These are phyloP conservation scores for Palloptera scutellata DNA, from an alignment of 2,888 invertebrate species.

Conservation along the genomic window DNA sequence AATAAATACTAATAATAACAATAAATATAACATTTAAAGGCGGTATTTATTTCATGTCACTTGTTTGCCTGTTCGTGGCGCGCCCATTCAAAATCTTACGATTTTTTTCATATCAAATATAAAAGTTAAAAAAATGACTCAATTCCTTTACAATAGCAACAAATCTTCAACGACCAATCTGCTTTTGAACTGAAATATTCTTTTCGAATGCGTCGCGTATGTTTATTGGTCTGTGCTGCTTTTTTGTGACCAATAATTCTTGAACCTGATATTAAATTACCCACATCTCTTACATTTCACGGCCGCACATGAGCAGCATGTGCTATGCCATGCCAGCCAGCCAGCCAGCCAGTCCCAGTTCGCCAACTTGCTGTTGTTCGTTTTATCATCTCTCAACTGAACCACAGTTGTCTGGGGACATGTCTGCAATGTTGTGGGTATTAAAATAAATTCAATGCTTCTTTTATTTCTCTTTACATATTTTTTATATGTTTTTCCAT, in stretches of 20 bases:
- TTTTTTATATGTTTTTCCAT: conserved; percentile 6
- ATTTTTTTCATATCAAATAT: background rate
- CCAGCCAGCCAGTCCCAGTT: too few species aligned
- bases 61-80: background rate
- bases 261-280: conserved; percentile 19
- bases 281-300: background rate
- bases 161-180: conserved; percentile 12
- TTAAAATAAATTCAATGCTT: conserved; percentile 32
- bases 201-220: background rate
- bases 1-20: conserved; percentile 42
- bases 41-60: conserved; percentile 19
- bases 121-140: conserved; percentile 46
- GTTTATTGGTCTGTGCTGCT: conserved; percentile 3
- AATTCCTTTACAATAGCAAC: conserved; percentile 38
- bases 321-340: too few species aligned
- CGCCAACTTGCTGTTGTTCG: too few species aligned
- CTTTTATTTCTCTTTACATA: too few species aligned
- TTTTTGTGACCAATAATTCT: conserved; percentile 14
- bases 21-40: conserved; percentile 58
- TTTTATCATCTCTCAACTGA: background rate
- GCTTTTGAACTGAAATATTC: background rate
- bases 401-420: conserved; percentile 18
- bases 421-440: conserved; percentile 31
- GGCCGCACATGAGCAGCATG: too few species aligned
- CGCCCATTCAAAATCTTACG: conserved; percentile 17